Evolutionary conservation across 2,888 invertebrate species (phyloP).

Genomic region (Pheosia gnoma): DNA sequence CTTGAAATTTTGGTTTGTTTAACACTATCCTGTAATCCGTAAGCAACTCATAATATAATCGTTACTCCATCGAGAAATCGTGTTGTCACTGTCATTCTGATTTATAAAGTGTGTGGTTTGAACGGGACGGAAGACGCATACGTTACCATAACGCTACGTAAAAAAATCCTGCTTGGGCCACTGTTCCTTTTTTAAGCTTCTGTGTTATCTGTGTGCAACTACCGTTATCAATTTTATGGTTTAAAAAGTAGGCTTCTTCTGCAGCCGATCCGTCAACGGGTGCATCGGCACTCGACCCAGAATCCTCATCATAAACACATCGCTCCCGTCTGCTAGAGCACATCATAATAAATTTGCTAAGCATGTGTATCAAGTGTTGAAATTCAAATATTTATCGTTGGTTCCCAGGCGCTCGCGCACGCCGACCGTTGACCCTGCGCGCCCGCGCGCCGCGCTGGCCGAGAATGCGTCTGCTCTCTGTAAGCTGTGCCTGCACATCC

Average conservation of each 20-base stretch:
- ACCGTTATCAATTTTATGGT: neutral
- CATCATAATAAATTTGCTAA: conserved; percentile 79
- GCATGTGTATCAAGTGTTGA: conserved; percentile 82
- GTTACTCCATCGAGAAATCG: no score
- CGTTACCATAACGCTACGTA: no score
- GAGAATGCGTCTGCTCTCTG: conserved; percentile 69
- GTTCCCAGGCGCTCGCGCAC: conserved; percentile 76
- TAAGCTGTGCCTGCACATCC: conserved; percentile 57
- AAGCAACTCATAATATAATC: no score
- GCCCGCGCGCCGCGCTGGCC: conserved; percentile 51
- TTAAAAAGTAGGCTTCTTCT: neutral
- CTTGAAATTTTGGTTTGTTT: no score
- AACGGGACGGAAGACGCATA: no score
- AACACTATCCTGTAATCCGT: no score
- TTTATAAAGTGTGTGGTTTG: no score
- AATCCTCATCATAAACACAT: conserved; percentile 58
- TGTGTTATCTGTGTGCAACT: neutral
- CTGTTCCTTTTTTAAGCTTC: neutral
- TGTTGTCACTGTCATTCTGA: no score
- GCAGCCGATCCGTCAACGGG: conserved; percentile 9
- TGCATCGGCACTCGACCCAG: conserved; percentile 41
- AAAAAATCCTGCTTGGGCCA: no score
- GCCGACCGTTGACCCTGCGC: conserved; percentile 80
- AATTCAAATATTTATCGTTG: conserved; percentile 82
- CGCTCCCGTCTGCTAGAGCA: conserved; percentile 54